phyloP scores from a whole-genome alignment of 1,140 invertebrate species.

The Melipona quadrifasciata region DNA sequence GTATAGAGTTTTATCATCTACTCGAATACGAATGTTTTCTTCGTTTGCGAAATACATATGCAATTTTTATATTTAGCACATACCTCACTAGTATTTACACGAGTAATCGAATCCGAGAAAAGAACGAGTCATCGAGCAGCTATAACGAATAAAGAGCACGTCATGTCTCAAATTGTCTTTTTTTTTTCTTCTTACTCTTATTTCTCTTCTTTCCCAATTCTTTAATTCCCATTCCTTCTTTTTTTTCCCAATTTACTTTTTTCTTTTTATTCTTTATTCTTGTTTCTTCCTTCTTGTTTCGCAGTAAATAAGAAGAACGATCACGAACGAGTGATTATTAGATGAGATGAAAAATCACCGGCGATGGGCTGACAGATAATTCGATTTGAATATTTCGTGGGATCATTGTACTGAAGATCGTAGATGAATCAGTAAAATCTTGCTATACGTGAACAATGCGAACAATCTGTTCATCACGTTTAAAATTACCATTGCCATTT shows the following conservation, averaged over 20 bases:
- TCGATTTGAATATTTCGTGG: not conserved
- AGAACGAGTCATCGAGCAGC: conserved; percentile 46
- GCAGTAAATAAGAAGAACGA: not conserved
- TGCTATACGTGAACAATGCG: not conserved
- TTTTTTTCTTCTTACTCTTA: not conserved
- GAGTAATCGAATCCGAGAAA: conserved; percentile 50
- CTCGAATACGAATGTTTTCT: not conserved
- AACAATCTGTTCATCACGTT: conserved; percentile 33
- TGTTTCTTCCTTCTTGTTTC: not conserved
- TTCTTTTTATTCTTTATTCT: not conserved
- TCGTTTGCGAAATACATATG: conserved; percentile 41
- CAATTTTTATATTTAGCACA: conserved; percentile 68
- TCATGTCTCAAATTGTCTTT: conserved; percentile 23
- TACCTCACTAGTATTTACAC: conserved; percentile 16
- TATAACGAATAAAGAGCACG: not conserved
- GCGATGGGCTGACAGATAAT: conserved; percentile 25
- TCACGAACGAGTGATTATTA: too few species aligned
- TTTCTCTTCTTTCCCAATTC: not conserved
- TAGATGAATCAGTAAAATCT: not conserved
- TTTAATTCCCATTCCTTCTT: not conserved
- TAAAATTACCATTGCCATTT: conserved; percentile 49
- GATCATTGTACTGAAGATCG: not conserved
- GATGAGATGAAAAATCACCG: not conserved
- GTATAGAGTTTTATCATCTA: conserved; percentile 36
- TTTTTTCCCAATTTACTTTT: not conserved